These are phyloP conservation scores for Symphodus melops DNA, from an alignment of 2,113 vertebrate genomes.

Conservation along the genomic window DNA sequence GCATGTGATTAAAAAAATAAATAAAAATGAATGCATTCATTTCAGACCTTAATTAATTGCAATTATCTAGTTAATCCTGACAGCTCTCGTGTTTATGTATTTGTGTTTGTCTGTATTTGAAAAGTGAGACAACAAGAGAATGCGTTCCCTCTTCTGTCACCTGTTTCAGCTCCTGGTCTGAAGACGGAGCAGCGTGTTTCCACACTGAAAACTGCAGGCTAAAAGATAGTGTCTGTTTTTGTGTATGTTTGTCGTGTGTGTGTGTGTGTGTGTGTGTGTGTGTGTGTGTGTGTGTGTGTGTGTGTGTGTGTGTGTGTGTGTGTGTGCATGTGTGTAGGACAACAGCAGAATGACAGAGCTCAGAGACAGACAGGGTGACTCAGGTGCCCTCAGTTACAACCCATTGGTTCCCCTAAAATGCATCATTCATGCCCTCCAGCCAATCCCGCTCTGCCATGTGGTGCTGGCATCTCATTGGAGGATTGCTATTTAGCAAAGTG, in stretches of 20 bases:
- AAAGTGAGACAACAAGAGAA: conserved; percentile 40
- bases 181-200: conserved; percentile 33
- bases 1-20: no score
- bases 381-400: conserved; percentile 69
- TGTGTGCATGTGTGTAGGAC: conserved; percentile 27
- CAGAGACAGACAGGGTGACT: conserved; percentile 73
- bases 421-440: conserved; percentile 79
- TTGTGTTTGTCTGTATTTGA: neutral
- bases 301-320: conserved; percentile 16
- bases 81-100: neutral
- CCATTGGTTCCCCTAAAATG: conserved; percentile 79
- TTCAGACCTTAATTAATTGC: no score
- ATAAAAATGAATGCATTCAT: no score
- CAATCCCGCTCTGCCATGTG: conserved; percentile 85
- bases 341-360: conserved; percentile 71
- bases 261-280: conserved; percentile 18
- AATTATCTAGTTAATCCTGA: no score
- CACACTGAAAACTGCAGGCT: conserved; percentile 37
- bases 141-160: conserved; percentile 70
- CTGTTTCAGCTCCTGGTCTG: conserved; percentile 68
- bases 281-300: conserved; percentile 10
- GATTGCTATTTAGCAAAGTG: conserved; percentile 82
- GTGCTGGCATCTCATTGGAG: conserved; percentile 79
- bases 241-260: conserved; percentile 12
- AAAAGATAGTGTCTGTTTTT: conserved; percentile 31